Base-by-base conservation (phyloP, 2,797 vertebrate species). In the Aplochiton taeniatus region DNA sequence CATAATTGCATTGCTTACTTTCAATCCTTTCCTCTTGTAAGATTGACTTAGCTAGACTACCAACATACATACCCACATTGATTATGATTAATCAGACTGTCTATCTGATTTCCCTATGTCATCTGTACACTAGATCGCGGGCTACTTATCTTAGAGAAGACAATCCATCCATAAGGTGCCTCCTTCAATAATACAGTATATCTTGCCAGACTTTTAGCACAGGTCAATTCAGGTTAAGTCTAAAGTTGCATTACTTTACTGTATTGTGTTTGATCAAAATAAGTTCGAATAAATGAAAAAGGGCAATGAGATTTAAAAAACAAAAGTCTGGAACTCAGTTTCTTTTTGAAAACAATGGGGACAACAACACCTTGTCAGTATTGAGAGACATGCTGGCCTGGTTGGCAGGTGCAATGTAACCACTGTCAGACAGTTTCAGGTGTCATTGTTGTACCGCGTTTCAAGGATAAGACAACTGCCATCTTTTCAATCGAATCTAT, bases 1-100 rank as follows among this genome's bases (percentile, higher is more conserved):
- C 78, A 87, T 87, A 76, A 88, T 89, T 85, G 80, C 82, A 86
- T 79, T 80, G 85, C 74, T 47, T 58, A 69, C 76, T 77, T 65
- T 68, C 68, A 63, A 68, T 83, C 68, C 63, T 66, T 75, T 73
- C 54, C 55, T 68, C 65, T 63, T 66, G 31, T 82, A 73, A 64
- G 83, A 88, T 89, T 65, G 87, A 87, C 77, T 77, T 78, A 83
- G 73, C 80, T 71, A 31, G 73, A 70, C 72, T 61, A 70, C 73
- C 20, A 20, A 62, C 47, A 79, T 71, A 75, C 75, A 70, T 74
- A 4, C 10, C 6, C 66, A 67, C 80, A 76, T 87, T 90, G 79
- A 76, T 84, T 83, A 82, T 73, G 77, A 88, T 88, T 87, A 87
- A 85, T 90, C 81, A 89, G 66, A 66, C 46, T 58, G 67, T 70